Base-by-base conservation (phyloP, 2,113 vertebrate genomes). In the Heterotilapia buettikoferi region DNA sequence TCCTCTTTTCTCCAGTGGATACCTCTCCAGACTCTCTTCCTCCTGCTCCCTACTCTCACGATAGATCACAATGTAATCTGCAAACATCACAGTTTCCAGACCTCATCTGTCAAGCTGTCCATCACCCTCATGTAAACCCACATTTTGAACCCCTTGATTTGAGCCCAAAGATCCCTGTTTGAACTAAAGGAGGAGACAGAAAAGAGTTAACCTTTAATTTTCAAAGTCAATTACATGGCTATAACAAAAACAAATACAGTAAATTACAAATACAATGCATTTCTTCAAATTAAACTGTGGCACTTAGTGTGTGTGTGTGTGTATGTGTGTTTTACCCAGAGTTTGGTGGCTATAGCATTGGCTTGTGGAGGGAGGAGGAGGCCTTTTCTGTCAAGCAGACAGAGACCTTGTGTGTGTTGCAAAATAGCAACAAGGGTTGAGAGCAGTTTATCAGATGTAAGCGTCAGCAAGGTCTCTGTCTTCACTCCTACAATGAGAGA, bases 261-360 rank as follows among this genome's bases (percentile, higher is more conserved):
- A 43, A 73, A 45, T 24, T 26, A 73, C 12, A 73, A 73, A 73
- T 73, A 73, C 68, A 45, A 26, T 73, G 14, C 12, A 10, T 18
- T 26, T 9, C 38, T 71, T 26, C 21, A 26, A 73, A 45, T 29
- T 45, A 45, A 45, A 45, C 9, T 11, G 14, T 76, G 68, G 6
- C 31, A 3, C 18, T 18, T 45, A 13, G 9, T 53, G 57, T 61
- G 57, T 61, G 26, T 61, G 16, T 31, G 29, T 29, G 14, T 18
- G 31, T 59, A 3, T 63, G 31, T n/a, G 54, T 52, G 6, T 47
- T 63, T 14, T 95, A 97, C 97, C 97, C 97, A 97, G 66, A 97
- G 94, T 87, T 96, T 97, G 56, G 93, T 96, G 54, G 96, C 40
- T 68, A 97, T 79, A 21, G 95, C 89, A 10, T 95, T 95, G 84